phyloP scores from a whole-genome alignment of 1,140 invertebrate species.

The Philopotamus ludificatus region DNA sequence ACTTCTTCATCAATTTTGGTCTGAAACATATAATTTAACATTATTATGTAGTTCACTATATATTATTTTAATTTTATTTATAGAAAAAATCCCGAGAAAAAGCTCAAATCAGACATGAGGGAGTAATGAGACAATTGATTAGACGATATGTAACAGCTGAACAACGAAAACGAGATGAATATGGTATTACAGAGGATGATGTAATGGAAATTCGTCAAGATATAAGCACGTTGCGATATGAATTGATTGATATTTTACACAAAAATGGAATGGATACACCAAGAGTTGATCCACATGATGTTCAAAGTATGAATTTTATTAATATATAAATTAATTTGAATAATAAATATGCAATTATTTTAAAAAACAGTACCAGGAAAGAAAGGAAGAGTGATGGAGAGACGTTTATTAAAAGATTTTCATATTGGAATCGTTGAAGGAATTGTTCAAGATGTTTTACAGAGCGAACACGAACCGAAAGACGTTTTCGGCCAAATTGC shows the following conservation, averaged over 20 bases:
- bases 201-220: slow-evolving; percentile 95
- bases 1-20: slow-evolving; percentile 65
- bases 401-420: slow-evolving; percentile 84
- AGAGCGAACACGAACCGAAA: slow-evolving; percentile 64
- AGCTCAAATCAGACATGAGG: slow-evolving; percentile 67
- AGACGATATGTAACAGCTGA: slow-evolving; percentile 81
- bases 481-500: slow-evolving; percentile 79
- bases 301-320: slow-evolving; percentile 53
- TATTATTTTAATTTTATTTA: slow-evolving; percentile 5
- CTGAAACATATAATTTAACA: no score
- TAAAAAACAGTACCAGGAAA: slow-evolving; percentile 67
- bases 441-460: slow-evolving; percentile 71
- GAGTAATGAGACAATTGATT: slow-evolving; percentile 76
- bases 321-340: slow-evolving; percentile 5
- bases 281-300: slow-evolving; percentile 62
- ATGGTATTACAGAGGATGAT: slow-evolving; percentile 90
- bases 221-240: slow-evolving; percentile 81
- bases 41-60: not conserved
- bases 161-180: slow-evolving; percentile 78
- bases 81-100: slow-evolving; percentile 72
- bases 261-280: slow-evolving; percentile 81
- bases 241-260: slow-evolving; percentile 83
- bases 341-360: not conserved
- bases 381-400: slow-evolving; percentile 81
- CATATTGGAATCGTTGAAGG: slow-evolving; percentile 84